Evolutionary conservation across 2,113 vertebrate species (phyloP).

Genomic region (Xenus cinereus): DNA sequence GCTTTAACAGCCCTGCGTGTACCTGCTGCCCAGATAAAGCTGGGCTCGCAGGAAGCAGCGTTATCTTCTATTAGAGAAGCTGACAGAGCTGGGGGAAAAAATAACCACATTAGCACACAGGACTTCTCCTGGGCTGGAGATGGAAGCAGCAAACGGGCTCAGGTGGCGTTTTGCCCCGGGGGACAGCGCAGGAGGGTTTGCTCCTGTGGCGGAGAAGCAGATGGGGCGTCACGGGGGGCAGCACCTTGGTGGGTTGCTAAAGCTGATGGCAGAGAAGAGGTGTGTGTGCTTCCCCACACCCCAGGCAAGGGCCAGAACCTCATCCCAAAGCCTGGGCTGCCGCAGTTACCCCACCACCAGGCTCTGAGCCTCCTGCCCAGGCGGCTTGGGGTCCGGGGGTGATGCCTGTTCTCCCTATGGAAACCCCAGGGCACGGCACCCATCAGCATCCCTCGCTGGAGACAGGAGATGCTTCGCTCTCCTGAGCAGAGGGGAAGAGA

Average conservation of each 20-base stretch:
- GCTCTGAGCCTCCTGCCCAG: not conserved
- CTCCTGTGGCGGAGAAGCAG: not conserved
- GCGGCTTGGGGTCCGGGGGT: not conserved
- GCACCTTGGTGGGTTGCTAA: not conserved
- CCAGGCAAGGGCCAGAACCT: not conserved
- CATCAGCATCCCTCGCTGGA: not conserved
- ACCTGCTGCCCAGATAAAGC: not conserved
- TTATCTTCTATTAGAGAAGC: not conserved
- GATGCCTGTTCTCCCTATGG: not conserved
- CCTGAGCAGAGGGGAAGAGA: not conserved
- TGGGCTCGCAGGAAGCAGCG: fast-evolving
- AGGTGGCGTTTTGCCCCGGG: not conserved
- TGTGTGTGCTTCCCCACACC: fast-evolving
- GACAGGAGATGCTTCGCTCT: not conserved
- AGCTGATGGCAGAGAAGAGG: not conserved
- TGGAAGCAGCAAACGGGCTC: not conserved
- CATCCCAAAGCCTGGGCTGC: not conserved
- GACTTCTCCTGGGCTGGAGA: not conserved
- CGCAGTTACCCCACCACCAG: fast-evolving
- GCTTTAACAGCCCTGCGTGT: not conserved
- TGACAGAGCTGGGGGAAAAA: not conserved
- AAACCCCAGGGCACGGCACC: not conserved
- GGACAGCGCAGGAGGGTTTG: not conserved
- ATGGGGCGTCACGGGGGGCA: fast-evolving
- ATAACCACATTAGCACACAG: not conserved